Percentiles rank a stretch among this genome's conserved stretches.
phyloP scores from a whole-genome alignment of 2,113 vertebrate species.

The Tringa solitaria region DNA sequence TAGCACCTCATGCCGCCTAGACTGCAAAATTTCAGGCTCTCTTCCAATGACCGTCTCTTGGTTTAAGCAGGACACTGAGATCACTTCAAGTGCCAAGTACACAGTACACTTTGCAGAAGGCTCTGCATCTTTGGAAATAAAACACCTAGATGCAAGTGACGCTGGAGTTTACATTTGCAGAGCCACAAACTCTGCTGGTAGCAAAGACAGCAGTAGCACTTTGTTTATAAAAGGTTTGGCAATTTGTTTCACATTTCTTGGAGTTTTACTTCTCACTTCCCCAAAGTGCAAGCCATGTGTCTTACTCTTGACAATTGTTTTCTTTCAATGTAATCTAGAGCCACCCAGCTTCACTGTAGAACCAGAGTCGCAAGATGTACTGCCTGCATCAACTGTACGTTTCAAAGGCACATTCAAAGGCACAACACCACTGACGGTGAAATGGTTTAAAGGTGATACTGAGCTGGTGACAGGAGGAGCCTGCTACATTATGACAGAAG shows the following conservation, averaged over 20 bases:
- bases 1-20: slow-evolving; percentile 77
- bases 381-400: slow-evolving; percentile 86
- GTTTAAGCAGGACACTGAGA: slow-evolving; percentile 91
- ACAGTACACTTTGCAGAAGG: slow-evolving; percentile 85
- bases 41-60: slow-evolving; percentile 90
- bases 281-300: background rate
- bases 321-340: slow-evolving; percentile 81
- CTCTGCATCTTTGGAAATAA: slow-evolving; percentile 85
- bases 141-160: slow-evolving; percentile 81
- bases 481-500: slow-evolving; percentile 92
- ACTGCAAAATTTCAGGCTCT: slow-evolving; percentile 94
- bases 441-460: slow-evolving; percentile 90
- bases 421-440: slow-evolving; percentile 85
- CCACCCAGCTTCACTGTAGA: slow-evolving; percentile 87
- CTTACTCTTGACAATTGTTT: slow-evolving; percentile 66
- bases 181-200: slow-evolving; percentile 91
- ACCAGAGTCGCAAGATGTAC: slow-evolving; percentile 84
- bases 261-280: background rate
- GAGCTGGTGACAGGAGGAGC: slow-evolving; percentile 87
- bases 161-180: slow-evolving; percentile 91
- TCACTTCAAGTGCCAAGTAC: slow-evolving; percentile 80
- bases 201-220: slow-evolving; percentile 90
- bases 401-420: slow-evolving; percentile 88
- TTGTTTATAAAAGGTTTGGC: slow-evolving; percentile 92
- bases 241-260: slow-evolving; percentile 8